These are phyloP conservation scores for Boloria selene DNA, from an alignment of 2,888 invertebrate genomes.

Conservation along the genomic window DNA sequence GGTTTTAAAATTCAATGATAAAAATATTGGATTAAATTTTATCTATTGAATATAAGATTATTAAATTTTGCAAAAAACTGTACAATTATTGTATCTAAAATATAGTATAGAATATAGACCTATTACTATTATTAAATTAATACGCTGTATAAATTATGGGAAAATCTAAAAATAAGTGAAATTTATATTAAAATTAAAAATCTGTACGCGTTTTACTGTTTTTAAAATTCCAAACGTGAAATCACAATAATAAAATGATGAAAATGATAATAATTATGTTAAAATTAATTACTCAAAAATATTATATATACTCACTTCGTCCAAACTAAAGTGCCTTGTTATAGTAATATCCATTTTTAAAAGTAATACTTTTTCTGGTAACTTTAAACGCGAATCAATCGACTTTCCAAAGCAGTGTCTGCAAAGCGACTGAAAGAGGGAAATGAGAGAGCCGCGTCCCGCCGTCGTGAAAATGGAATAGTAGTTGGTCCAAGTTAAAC, in stretches of 20 bases:
- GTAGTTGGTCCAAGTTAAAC: conserved; percentile 49
- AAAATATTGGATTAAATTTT: no score
- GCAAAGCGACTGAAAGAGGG: conserved; percentile 57
- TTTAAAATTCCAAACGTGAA: background rate
- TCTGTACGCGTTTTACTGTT: no score
- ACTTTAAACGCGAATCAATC: conserved; percentile 29
- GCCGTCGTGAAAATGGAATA: conserved; percentile 46
- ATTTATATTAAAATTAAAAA: no score
- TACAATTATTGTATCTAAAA: background rate
- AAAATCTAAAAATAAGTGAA: no score
- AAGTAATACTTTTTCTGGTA: conserved; percentile 11
- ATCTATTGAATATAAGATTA: no score
- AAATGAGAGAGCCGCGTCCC: conserved; percentile 50
- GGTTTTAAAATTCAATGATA: background rate
- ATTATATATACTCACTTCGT: conserved; percentile 66
- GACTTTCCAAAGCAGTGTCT: conserved; percentile 44
- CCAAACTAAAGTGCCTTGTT: conserved; percentile 77
- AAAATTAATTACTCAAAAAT: background rate
- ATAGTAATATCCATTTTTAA: conserved; percentile 72
- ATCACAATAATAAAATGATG: background rate
- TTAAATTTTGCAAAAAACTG: background rate
- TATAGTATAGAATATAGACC: background rate
- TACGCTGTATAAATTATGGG: no score
- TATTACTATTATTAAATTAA: no score
- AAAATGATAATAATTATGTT: background rate